A percentile compares a stretch with the other conserved stretches of the same genome.
Conservation (phyloP, 1,140 invertebrate species). For the Heliconius hewitsoni region DNA sequence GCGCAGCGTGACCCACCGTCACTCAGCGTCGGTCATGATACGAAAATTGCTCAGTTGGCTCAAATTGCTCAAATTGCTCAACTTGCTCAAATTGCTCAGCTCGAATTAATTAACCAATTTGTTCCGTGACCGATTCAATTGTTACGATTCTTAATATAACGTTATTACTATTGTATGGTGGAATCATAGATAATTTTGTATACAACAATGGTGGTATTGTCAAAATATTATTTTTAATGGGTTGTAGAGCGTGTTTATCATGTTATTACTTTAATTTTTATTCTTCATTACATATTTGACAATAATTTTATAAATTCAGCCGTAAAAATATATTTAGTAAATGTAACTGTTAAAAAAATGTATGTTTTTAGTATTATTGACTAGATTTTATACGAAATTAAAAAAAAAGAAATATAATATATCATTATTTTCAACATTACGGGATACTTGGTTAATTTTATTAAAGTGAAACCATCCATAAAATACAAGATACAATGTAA, state of each 20-base stretch:
- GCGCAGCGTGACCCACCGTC: constrained; percentile 50
- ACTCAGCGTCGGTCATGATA: constrained; percentile 53
- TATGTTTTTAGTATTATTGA: too few relatives aligned
- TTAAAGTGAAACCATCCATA: too few relatives aligned
- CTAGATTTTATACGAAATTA: too few relatives aligned
- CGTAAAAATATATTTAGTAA: too few relatives aligned
- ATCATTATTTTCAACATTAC: too few relatives aligned
- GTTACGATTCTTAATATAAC: constrained; percentile 30
- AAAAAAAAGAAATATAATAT: too few relatives aligned
- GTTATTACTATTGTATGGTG: constrained; percentile 26
- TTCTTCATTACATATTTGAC: too few relatives aligned
- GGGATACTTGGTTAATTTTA: too few relatives aligned
- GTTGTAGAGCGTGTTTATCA: not conserved
- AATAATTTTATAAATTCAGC: too few relatives aligned
- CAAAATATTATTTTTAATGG: constrained; percentile 3
- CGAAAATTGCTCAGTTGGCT: constrained; percentile 56
- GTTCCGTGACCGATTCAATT: constrained; percentile 53
- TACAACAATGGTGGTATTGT: constrained; percentile 3
- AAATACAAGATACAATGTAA: too few relatives aligned
- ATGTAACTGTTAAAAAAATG: too few relatives aligned
- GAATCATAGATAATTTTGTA: not conserved
- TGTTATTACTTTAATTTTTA: too few relatives aligned
- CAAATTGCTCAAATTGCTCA: constrained; percentile 49
- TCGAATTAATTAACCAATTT: constrained; percentile 63
- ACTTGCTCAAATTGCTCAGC: constrained; percentile 46